Conservation (phyloP, 2,888 invertebrate species). For the Cryptus viduatorius region DNA sequence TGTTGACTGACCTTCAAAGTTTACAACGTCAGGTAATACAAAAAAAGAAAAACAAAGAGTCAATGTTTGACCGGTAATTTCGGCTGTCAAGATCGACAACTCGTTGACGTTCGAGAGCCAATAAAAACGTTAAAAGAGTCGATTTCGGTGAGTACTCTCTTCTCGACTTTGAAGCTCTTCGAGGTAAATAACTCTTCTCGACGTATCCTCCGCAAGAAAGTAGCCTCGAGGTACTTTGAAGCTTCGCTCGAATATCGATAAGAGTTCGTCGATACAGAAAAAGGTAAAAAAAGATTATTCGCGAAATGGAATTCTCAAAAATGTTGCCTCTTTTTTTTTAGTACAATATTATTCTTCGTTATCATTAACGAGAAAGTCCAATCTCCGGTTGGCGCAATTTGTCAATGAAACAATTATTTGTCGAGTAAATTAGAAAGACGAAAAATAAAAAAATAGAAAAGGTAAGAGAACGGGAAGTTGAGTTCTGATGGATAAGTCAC, state of each 20-base stretch:
- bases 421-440: conserved; percentile 41
- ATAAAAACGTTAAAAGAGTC: conserved; percentile 67
- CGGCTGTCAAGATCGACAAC: conserved; percentile 50
- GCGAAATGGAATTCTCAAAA: not conserved
- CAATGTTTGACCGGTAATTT: conserved; percentile 10
- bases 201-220: conserved; percentile 3
- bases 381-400: conserved; percentile 47
- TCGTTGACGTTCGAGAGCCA: conserved; percentile 67
- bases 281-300: conserved; percentile 5
- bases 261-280: not conserved
- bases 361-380: conserved; percentile 34
- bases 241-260: not conserved
- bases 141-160: conserved; percentile 21
- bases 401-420: conserved; percentile 52
- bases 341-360: not conserved
- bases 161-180: conserved; percentile 43
- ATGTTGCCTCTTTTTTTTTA: not conserved
- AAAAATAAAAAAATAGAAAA: conserved; percentile 25
- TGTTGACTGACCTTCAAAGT: too few relatives aligned
- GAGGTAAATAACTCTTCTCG: conserved; percentile 31
- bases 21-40: too few relatives aligned
- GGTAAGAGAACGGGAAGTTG: conserved; percentile 53
- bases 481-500: conserved; percentile 43
- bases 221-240: not conserved
- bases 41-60: not conserved